phyloP scores from a whole-genome alignment of 1,140 invertebrate genomes.

The Drosophila tsacasi region DNA sequence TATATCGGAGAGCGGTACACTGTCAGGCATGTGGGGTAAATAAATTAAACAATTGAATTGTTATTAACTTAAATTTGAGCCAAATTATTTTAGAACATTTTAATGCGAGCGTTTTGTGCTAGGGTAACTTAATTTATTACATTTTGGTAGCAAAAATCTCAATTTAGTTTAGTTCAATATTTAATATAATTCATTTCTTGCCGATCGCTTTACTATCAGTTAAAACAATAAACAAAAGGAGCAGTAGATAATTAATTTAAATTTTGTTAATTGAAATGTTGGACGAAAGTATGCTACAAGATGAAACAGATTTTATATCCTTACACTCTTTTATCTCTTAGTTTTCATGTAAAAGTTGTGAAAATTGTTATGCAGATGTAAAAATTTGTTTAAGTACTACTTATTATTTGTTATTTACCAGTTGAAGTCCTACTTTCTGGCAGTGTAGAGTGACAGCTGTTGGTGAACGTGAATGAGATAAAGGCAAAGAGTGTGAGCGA shows the following conservation, averaged over 20 bases:
- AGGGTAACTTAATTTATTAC: neutral
- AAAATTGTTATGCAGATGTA: neutral
- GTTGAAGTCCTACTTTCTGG: neutral
- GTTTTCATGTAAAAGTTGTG: neutral
- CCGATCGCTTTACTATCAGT: too few relatives aligned
- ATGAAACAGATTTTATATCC: neutral
- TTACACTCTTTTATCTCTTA: neutral
- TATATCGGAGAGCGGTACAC: constrained; percentile 18
- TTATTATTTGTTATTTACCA: neutral
- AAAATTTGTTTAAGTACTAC: too few relatives aligned
- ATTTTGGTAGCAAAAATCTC: neutral
- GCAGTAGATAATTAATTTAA: too few relatives aligned
- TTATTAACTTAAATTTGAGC: neutral
- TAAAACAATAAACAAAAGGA: too few relatives aligned
- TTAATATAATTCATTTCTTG: too few relatives aligned
- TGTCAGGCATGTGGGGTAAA: neutral
- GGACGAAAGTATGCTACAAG: neutral
- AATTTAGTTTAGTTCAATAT: neutral
- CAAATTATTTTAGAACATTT: neutral
- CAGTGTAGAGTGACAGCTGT: constrained; percentile 44
- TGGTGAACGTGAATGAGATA: constrained; percentile 29
- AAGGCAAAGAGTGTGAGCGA: constrained; percentile 14
- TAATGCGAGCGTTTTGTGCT: neutral
- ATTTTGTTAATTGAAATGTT: neutral
- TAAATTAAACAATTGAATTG: neutral